These are phyloP conservation scores for Dasyurus viverrinus DNA, from an alignment of 2,113 vertebrate species.

Conservation along the genomic window DNA sequence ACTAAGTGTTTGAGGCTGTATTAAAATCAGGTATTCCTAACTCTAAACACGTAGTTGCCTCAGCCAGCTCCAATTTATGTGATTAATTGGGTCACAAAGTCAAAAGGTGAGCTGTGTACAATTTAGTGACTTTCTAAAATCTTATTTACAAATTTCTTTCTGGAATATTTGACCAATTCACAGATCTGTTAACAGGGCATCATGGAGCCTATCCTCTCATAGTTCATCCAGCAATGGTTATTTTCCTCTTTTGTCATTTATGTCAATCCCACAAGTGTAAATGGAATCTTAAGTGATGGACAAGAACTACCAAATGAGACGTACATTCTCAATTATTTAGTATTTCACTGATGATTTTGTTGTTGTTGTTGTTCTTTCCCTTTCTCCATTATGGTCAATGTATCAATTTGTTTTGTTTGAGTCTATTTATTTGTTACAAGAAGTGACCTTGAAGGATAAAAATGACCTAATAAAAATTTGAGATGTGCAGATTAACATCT, in stretches of 20 bases:
- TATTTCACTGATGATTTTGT: too few species aligned
- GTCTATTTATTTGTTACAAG: not conserved
- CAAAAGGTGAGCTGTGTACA: not conserved
- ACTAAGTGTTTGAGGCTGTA: too few species aligned
- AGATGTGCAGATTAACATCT: not conserved
- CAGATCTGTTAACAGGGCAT: not conserved
- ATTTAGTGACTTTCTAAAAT: not conserved
- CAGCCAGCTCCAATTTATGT: not conserved
- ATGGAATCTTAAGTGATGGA: too few species aligned
- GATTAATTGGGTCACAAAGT: too few species aligned
- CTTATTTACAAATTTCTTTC: not conserved
- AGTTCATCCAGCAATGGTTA: not conserved
- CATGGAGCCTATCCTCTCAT: not conserved
- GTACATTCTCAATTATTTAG: not conserved
- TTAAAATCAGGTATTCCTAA: too few species aligned
- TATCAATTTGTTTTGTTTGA: not conserved
- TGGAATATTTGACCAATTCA: not conserved
- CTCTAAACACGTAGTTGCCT: too few species aligned
- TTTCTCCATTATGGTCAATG: not conserved
- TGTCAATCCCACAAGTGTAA: not conserved
- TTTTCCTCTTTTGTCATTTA: not conserved
- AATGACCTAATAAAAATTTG: not conserved
- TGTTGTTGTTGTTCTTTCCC: too few species aligned
- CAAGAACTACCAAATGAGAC: not conserved
- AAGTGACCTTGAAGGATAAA: not conserved